phyloP scores from a whole-genome alignment of 2,113 vertebrate species.

The Chaetodon trifascialis region DNA sequence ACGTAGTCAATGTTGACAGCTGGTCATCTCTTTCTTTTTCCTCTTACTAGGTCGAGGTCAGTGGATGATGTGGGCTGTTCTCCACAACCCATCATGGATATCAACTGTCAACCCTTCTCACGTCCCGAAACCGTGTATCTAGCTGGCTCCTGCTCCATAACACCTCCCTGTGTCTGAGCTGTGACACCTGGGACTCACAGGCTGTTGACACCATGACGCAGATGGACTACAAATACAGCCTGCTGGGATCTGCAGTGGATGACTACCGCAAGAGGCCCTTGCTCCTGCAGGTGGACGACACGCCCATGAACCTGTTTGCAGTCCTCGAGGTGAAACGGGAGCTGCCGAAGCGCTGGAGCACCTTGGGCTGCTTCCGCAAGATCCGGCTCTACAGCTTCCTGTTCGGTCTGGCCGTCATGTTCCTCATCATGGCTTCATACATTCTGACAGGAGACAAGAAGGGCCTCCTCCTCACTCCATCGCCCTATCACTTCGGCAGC shows the following conservation, averaged over 20 bases:
- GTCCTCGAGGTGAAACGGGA: conserved; percentile 90
- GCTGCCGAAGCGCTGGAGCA: conserved; percentile 76
- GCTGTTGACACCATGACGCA: conserved; percentile 69
- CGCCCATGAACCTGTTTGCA: conserved; percentile 90
- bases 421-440: conserved; percentile 93
- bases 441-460: conserved; percentile 91
- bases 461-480: conserved; percentile 87
- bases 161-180: conserved; percentile 41
- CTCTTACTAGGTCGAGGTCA: conserved; percentile 33
- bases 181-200: conserved; percentile 30
- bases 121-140: conserved; percentile 11
- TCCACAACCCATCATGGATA: conserved; percentile 66
- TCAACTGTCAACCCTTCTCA: conserved; percentile 1
- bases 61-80: conserved; percentile 56
- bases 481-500: conserved; percentile 88
- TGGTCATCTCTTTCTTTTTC: not conserved
- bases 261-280: conserved; percentile 77
- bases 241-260: conserved; percentile 71
- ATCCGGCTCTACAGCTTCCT: conserved; percentile 90
- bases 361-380: conserved; percentile 84
- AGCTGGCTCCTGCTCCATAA: conserved; percentile 15
- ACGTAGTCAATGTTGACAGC: not conserved
- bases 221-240: conserved; percentile 81
- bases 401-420: conserved; percentile 88
- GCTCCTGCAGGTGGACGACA: conserved; percentile 79